Evolutionary conservation across 2,888 invertebrate species (phyloP), one percentile per base, ranked within the genome.

Genomic region (Ectropis crepuscularia): DNA sequence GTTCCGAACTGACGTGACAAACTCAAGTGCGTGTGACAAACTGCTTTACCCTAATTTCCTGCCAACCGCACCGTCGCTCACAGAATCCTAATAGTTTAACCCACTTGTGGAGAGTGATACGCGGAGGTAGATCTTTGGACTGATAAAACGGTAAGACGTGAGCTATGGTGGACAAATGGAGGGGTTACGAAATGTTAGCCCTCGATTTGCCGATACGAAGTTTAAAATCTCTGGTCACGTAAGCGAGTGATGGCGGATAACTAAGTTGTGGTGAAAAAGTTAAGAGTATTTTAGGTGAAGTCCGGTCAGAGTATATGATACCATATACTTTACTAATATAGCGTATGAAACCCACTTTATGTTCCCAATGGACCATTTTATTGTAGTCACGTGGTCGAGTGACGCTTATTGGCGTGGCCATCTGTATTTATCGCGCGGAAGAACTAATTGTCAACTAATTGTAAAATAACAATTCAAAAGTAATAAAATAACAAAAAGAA

Each of bases 41-140:
- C 61, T 61, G 65, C 63, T 65, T 68, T 60, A 70, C 67, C 66
- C 63, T 65, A 67, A 68, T 68, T 63, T 65, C 68, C 67, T 57
- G 64, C 46, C 61, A 61, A 60, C 61, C 64, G 59, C 68, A 53
- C 60, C 61, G 55, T 58, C 57, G 61, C 61, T 66, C 57, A 63
- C 63, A 51, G 64, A 66, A 66, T 65, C 62, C 59, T 66, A 66
- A 70, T 68, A 70, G 70, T 68, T 68, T 59, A 62, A 66, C 62
- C 55, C 66, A 57, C 61, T 66, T 63, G 55, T 50, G 59, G 45
- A 28, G 53, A 58, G 57, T 57, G 58, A 49, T 57, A 55, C 58
- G 53, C 41, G 53, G 53, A 58, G 42, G 61, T 45, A 54, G 48
- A 50, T 49, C n/a, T 39, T 46, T 41, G n/a, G 37, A 49, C 39